Evolutionary conservation across 2,888 invertebrate species (phyloP), one percentile per base, ranked within the genome.

Genomic region (Calameuta filiformis): DNA sequence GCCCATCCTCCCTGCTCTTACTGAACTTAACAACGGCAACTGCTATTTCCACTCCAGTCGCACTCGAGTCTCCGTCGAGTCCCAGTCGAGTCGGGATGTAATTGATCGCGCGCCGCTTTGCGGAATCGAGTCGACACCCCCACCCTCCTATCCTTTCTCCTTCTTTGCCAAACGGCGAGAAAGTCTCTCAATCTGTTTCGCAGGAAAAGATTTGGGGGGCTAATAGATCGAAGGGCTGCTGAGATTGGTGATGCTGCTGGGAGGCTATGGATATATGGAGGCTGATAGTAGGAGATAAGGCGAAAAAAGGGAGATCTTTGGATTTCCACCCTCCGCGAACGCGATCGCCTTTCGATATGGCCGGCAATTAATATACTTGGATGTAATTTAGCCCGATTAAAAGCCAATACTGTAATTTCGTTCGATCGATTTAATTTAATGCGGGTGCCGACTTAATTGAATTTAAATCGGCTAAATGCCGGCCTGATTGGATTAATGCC

Each of bases 401-500:
- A 85, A 86, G 83, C 85, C 74, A 34, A 74, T 74, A 74, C 74
- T n/a, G 79, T 83, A 83, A 83, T 81, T 81, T 81, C 75, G 79
- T 82, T 80, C 75, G 81, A 81, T 84, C 85, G 88, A 88, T 89
- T 90, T 89, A 90, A 90, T 90, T 88, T 89, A 89, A 86, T 84
- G 86, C 86, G 82, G 82, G 83, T 81, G 85, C 84, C 85, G 86
- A 82, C 83, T 82, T 89, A 88, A 89, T 89, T 88, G 84, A 89
- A 89, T 90, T 87, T 86, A 81, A 86, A 88, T 87, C 87, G 88
- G 89, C 88, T 88, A 88, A 88, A 85, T 81, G 81, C 80, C 85
- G 81, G 85, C 86, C 86, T 85, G 87, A 89, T 90, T 89, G 86
- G 87, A 89, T 90, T 89, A 89, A 90, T 90, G 87, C 87, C 83